phyloP scores from a whole-genome alignment of 2,888 invertebrate genomes.

The Dryadula phaetusa region DNA sequence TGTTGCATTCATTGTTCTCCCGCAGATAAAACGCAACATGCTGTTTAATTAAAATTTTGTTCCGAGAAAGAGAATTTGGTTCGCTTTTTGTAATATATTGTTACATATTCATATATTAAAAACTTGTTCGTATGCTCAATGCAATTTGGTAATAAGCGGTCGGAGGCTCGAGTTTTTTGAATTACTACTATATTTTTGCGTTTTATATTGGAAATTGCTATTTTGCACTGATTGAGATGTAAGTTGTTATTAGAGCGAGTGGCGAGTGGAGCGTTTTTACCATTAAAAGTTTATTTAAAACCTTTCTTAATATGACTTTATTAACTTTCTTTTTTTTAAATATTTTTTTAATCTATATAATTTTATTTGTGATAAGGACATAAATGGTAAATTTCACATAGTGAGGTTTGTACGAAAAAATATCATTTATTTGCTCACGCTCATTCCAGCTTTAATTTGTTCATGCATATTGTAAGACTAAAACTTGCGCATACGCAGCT shows the following conservation, averaged over 20 bases:
- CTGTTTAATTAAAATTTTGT: constrained; percentile 77
- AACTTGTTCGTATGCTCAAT: constrained; percentile 28
- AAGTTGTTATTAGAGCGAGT: constrained; percentile 4
- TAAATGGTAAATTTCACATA: too few species aligned
- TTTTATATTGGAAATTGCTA: constrained; percentile 1
- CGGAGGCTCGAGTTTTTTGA: constrained; percentile 7
- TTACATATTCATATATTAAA: constrained; percentile 45
- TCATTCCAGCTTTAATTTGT: too few species aligned
- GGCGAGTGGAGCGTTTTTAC: background rate
- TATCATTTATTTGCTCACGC: too few species aligned
- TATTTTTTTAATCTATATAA: too few species aligned
- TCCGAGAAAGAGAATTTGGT: constrained; percentile 53
- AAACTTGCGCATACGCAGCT: too few species aligned
- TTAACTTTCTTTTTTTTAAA: background rate
- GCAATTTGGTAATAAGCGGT: constrained; percentile 34
- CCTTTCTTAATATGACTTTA: background rate
- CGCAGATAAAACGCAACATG: constrained; percentile 67
- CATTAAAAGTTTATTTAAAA: background rate
- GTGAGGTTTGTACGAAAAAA: too few species aligned
- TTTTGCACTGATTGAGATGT: background rate
- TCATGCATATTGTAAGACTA: too few species aligned
- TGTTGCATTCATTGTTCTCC: constrained; percentile 76
- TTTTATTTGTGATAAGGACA: too few species aligned
- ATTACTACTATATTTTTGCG: constrained; percentile 18
- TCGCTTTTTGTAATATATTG: constrained; percentile 50